Evolutionary conservation across 2,888 invertebrate species (phyloP), one percentile per base, ranked within the genome.

Genomic region (Synergus umbraculus): DNA sequence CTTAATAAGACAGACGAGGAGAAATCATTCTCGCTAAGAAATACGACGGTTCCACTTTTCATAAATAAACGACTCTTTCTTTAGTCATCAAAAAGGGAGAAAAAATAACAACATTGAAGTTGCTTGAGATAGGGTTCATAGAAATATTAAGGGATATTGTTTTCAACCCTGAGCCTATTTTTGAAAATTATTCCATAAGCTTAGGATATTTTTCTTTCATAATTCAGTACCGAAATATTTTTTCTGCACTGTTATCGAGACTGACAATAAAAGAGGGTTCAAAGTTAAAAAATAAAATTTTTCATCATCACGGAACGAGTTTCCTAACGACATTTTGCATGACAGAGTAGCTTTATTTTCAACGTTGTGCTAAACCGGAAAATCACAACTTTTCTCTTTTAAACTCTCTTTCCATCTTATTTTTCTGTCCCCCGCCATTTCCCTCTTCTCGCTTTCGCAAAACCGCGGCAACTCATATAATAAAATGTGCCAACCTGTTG

Each of bases 401-500:
- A 67, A 67, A 46, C 46, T 67, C 46, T 67, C 67, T 18, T 67
- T 67, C 46, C 46, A 44, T 67, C 67, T 46, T 46, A 22, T 67
- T 67, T 67, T 46, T 46, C 67, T 67, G 13, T 46, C 44, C 13
- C 46, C 46, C 13, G 12, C 67, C 13, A 22, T 67, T 18, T 67
- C 46, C 13, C 43, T 46, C 18, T 41, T 67, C 43, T 44, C 9
- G 22, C 43, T 67, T 67, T 67, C 67, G 18, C 44, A 67, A 67
- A 67, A 46, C 12, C 46, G 67, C 22, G 67, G 7, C 67, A 67
- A 46, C 67, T 67, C 46, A 22, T 44, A 46, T 22, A 67, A 67
- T 67, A 67, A 67, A 67, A 67, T 67, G 46, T 46, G 46, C 67
- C 67, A 67, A 67, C 67, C 67, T 67, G 67, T 67, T 67, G 67